phyloP scores from a whole-genome alignment of 2,888 invertebrate species.

The Agrochola circellaris region DNA sequence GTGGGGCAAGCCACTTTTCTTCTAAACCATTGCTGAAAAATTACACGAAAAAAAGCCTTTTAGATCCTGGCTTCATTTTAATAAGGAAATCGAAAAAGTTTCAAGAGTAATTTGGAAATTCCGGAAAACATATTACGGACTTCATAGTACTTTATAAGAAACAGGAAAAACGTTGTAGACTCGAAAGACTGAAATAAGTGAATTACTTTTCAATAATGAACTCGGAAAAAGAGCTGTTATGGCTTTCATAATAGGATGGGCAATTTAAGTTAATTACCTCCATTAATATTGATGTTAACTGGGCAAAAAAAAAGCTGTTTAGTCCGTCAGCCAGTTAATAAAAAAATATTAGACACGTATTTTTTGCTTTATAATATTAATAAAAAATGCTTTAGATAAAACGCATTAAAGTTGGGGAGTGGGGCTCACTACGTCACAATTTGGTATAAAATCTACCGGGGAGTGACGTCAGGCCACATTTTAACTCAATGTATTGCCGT shows the following conservation, averaged over 20 bases:
- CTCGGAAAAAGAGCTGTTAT: slow-evolving; percentile 35
- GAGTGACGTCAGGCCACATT: too few species aligned
- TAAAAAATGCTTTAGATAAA: too few species aligned
- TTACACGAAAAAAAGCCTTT: background rate
- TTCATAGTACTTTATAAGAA: slow-evolving; percentile 29
- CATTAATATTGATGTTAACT: too few species aligned
- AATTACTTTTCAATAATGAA: slow-evolving; percentile 53
- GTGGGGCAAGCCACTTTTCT: background rate
- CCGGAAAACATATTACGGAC: slow-evolving; percentile 46
- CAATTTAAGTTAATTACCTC: slow-evolving; percentile 19
- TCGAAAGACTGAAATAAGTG: slow-evolving; percentile 36
- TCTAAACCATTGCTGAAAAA: background rate
- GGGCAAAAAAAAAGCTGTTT: too few species aligned
- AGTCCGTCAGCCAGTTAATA: too few species aligned
- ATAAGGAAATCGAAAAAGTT: slow-evolving; percentile 60
- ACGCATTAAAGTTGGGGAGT: too few species aligned
- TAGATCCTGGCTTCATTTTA: slow-evolving; percentile 16
- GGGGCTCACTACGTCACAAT: too few species aligned
- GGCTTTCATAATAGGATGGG: background rate
- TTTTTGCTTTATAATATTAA: too few species aligned
- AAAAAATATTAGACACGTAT: too few species aligned
- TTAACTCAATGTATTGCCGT: too few species aligned
- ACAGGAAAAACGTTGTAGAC: slow-evolving; percentile 38
- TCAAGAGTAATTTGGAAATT: slow-evolving; percentile 49
- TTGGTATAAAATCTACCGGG: too few species aligned